phyloP scores from a whole-genome alignment of 2,797 vertebrate species.

The Agapornis canus region DNA sequence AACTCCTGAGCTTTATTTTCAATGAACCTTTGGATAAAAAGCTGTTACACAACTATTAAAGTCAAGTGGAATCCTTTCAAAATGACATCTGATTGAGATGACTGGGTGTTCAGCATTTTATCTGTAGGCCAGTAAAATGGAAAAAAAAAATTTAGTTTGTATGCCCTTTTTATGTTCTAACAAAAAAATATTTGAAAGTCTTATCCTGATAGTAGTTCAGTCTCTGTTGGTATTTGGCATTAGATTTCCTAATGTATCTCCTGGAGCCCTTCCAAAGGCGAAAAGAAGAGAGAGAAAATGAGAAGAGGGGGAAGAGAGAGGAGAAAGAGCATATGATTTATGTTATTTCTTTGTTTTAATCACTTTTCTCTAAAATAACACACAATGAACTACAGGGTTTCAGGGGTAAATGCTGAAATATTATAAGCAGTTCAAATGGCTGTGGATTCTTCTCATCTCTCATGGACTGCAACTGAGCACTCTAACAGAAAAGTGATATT shows the following conservation, averaged over 20 bases:
- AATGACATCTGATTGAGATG: neutral
- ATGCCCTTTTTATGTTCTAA: neutral
- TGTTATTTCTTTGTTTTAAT: constrained; percentile 19
- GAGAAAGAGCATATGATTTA: constrained; percentile 8
- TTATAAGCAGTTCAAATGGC: constrained; percentile 54
- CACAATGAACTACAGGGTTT: neutral
- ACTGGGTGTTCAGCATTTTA: neutral
- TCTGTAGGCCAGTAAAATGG: neutral
- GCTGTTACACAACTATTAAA: neutral
- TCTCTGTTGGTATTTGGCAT: constrained; percentile 8
- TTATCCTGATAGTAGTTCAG: neutral
- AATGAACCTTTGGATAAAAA: neutral
- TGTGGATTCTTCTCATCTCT: constrained; percentile 58
- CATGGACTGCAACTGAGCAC: constrained; percentile 28
- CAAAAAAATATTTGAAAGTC: neutral
- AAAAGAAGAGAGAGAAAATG: neutral
- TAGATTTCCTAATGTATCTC: constrained; percentile 29
- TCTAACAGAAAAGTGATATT: constrained; percentile 37
- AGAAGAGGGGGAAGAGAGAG: neutral
- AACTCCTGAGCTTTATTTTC: neutral
- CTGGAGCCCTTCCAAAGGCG: constrained; percentile 40
- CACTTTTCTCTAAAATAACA: constrained; percentile 26
- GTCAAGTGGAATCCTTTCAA: neutral
- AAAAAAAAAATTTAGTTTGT: neutral
- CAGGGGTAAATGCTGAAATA: constrained; percentile 47